These are phyloP conservation scores for Tiliacea aurago DNA, from an alignment of 2,888 invertebrate species.

Conservation along the genomic window DNA sequence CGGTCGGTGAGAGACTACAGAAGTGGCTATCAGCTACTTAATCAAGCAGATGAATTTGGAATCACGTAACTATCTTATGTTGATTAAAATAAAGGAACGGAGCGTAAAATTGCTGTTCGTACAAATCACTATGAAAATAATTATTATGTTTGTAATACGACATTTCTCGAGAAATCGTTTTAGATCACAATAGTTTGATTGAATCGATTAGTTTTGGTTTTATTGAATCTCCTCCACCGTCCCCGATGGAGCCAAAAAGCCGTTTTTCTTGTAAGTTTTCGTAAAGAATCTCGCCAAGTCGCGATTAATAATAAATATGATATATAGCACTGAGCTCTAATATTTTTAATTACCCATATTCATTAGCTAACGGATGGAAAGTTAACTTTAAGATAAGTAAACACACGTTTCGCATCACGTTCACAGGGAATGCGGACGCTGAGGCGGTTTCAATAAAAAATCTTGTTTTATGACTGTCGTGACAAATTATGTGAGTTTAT, in stretches of 20 bases:
- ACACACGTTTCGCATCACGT: conserved; percentile 62
- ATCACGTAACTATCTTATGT: background rate
- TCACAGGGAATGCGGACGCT: conserved; percentile 65
- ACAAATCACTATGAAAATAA: background rate
- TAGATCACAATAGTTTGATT: background rate
- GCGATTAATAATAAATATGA: background rate
- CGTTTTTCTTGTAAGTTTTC: background rate
- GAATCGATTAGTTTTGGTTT: background rate
- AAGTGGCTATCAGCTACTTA: background rate
- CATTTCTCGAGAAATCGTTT: background rate
- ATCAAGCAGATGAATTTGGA: background rate
- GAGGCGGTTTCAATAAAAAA: conserved; percentile 47
- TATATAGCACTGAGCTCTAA: conserved; percentile 32
- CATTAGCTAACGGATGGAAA: conserved; percentile 74
- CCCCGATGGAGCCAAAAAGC: background rate
- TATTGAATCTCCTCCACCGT: background rate
- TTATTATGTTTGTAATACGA: too few species aligned
- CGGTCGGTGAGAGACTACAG: background rate
- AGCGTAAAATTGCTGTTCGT: too few species aligned
- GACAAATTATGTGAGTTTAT: conserved; percentile 58
- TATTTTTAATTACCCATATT: conserved; percentile 67
- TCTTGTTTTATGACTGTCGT: conserved; percentile 54
- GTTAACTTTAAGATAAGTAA: conserved; percentile 56
- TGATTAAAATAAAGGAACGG: too few species aligned
- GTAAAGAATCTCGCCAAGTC: background rate